Base-by-base conservation (phyloP, 2,113 vertebrate species). In the Planiliza haematocheilus region DNA sequence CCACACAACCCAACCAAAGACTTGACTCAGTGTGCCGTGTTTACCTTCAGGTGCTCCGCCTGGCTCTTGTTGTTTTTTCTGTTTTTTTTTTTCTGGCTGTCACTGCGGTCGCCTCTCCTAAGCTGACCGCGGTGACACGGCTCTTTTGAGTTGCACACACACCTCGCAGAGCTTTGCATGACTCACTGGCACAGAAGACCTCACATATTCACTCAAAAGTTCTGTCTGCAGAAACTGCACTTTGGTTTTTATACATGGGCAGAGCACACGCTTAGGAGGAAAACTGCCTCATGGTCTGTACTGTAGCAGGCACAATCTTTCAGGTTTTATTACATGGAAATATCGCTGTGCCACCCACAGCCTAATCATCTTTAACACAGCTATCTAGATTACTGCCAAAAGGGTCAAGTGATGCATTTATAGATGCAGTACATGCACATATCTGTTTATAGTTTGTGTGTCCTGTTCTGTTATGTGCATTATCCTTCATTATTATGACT, bases 71-170 rank as follows among this genome's bases (percentile, higher is more conserved):
- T 37, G 24, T 30, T 30, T 30, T 16, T 53, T 66, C 5, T 30
- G 24, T 30, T 74, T 74, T 50, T 20, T 48, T 9, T 48, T 75
- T 82, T 71, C 43, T 64, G 39, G 1, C 39, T 45, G 75, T 88
- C 82, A 85, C 64, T 81, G 84, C 72, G 80, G 86, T 67, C 7
- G 3, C 17, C 17, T 37, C 10, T 43, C 46, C 48, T 75, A 55
- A 37, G 45, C 43, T 36, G 21, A 71, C 74, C 84, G 79, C 77
- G 10, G 41, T 91, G 89, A 89, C 70, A 17, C 49, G 55, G 80
- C 79, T 59, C 34, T 67, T 60, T 14, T 21, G 13, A 41, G 21
- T 5, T 58, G 45, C 50, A n/a, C 57, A 39, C 13, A 24, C 24
- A 2, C 7, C 21, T 77, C 55, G 55, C 62, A 16, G 30, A 66